Base-by-base conservation (phyloP, 2,113 vertebrate species). In the Dasypus novemcinctus region DNA sequence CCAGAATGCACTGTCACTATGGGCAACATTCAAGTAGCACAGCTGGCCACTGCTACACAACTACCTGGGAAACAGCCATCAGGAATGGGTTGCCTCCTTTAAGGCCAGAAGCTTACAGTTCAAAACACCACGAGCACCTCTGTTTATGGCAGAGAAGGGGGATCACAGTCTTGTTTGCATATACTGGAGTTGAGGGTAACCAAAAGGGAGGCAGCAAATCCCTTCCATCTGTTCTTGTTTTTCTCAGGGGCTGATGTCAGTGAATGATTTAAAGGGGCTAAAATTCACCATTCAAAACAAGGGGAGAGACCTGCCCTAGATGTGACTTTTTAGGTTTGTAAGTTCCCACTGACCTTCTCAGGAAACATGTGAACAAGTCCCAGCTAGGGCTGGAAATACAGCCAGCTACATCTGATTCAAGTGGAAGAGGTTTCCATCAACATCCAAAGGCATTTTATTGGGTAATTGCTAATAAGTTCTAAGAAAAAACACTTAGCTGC, bases 171-270 rank as follows among this genome's bases (percentile, higher is more conserved):
- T 81, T 76, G 75, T 83, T 54, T 95, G 63, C 27, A 4, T 86
- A 91, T 94, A 96, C 96, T 95, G 94, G 71, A 69, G 57, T 31
- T 59, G 41, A 90, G 46, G 46, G 66, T 61, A 5, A 43, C n/a
- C 4, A 9, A 33, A 5, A 9, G 29, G 7, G 23, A 33, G 72
- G 63, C 4, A 10, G 49, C 38, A 92, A 93, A 95, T 93, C 87
- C 82, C 29, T 94, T 41, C 91, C 95, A 93, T 95, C 93, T 97
- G 93, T 80, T 94, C 74, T 57, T 97, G 74, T 96, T 96, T 93
- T 97, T 97, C 86, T 74, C 69, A 90, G 93, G 41, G 46, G 75
- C 61, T 91, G 76, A 87, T 91, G 54, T 89, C 59, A 74, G 59
- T 72, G 78, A 94, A 57, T 46, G 84, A 76, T 79, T 92, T 71